These are phyloP conservation scores for Plutomurus gul DNA, from an alignment of 1,140 invertebrate genomes.

Conservation along the genomic window DNA sequence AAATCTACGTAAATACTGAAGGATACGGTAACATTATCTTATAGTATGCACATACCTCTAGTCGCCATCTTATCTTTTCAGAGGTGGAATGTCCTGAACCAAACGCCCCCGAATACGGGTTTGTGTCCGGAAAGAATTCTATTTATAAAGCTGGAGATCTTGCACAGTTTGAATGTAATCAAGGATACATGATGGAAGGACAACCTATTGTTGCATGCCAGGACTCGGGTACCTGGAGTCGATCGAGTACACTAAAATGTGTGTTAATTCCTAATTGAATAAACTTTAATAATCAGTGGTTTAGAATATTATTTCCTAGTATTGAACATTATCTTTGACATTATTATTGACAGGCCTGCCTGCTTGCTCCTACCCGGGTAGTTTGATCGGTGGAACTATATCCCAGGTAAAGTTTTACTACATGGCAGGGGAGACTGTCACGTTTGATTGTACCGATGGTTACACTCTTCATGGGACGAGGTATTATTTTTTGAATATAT, in stretches of 20 bases:
- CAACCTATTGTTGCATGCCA: slow-evolving; percentile 81
- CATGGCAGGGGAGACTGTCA: slow-evolving; percentile 80
- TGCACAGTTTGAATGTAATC: slow-evolving; percentile 81
- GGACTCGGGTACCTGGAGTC: slow-evolving; percentile 85
- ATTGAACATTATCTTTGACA: not conserved
- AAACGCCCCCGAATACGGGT: slow-evolving; percentile 73
- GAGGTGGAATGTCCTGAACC: slow-evolving; percentile 77
- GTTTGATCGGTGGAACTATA: slow-evolving; percentile 79
- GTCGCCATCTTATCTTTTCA: slow-evolving; percentile 56
- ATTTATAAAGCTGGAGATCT: slow-evolving; percentile 80
- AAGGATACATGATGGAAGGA: slow-evolving; percentile 85
- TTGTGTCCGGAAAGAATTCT: slow-evolving; percentile 70
- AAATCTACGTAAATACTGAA: no score
- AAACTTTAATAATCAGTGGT: slow-evolving; percentile 55
- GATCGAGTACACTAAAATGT: slow-evolving; percentile 76
- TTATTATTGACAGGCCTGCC: slow-evolving; percentile 66
- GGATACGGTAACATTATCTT: no score
- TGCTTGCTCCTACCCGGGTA: slow-evolving; percentile 82
- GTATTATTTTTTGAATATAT: no score
- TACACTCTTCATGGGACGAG: slow-evolving; percentile 73
- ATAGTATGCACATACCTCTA: no score
- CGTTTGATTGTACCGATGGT: slow-evolving; percentile 79
- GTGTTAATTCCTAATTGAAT: slow-evolving; percentile 51
- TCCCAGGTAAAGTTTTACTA: slow-evolving; percentile 85
- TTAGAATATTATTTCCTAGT: slow-evolving; percentile 1